These are phyloP conservation scores for Romanogobio albipinnatus DNA, from an alignment of 2,113 vertebrate species.

Conservation along the genomic window DNA sequence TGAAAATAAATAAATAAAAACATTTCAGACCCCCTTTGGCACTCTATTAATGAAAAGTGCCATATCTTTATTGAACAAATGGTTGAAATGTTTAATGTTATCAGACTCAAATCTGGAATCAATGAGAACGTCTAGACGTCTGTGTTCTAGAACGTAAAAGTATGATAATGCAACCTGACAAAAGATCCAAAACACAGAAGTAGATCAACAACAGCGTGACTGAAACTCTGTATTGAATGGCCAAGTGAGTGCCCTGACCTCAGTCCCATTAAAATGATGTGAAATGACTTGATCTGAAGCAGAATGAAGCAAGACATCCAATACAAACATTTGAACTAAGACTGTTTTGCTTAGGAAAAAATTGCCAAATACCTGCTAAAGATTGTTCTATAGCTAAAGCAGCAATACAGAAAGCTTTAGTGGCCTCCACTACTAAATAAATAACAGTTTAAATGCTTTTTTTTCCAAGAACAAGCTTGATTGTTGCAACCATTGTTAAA, in stretches of 20 bases:
- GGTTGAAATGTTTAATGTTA: not conserved
- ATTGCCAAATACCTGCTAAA: not conserved
- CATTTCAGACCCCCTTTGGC: not conserved
- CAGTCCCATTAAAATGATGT: not conserved
- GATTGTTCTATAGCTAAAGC: not conserved
- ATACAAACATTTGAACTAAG: constrained; percentile 2
- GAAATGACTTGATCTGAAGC: constrained; percentile 16
- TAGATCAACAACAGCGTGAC: not conserved
- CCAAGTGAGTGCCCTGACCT: not conserved
- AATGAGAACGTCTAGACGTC: not conserved
- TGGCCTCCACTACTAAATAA: not conserved
- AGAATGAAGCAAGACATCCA: constrained; percentile 23
- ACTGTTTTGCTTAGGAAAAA: not conserved
- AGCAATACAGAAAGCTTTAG: not conserved
- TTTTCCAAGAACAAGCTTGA: not conserved
- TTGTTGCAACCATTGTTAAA: not conserved
- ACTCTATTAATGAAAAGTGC: not conserved
- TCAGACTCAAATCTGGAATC: not conserved
- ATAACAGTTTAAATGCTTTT: not conserved
- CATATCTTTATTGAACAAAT: constrained; percentile 2
- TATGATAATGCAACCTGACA: constrained; percentile 31
- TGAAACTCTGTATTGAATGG: not conserved
- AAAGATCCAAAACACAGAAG: constrained; percentile 5
- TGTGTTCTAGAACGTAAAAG: not conserved
- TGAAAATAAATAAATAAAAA: not conserved